These are phyloP conservation scores for Myotis pilosus DNA, from an alignment of 2,797 vertebrate genomes.

Conservation along the genomic window DNA sequence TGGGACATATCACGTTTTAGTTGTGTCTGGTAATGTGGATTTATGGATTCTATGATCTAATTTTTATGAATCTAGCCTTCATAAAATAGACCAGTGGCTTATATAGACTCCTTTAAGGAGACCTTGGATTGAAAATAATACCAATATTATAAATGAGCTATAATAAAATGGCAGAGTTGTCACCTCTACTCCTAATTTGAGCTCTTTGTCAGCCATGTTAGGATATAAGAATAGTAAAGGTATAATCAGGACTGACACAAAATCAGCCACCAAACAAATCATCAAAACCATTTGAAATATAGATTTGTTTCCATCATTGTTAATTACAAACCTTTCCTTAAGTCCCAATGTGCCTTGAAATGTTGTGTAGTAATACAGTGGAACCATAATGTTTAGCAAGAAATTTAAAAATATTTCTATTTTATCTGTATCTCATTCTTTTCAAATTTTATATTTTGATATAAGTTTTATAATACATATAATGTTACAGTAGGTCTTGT, in stretches of 20 bases:
- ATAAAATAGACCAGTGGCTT: neutral
- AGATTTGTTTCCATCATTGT: neutral
- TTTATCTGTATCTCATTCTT: neutral
- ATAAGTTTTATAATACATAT: neutral
- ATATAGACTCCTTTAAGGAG: constrained; percentile 3
- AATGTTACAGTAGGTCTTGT: neutral
- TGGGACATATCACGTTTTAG: neutral
- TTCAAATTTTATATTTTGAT: neutral
- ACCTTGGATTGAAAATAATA: constrained; percentile 20
- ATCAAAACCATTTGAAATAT: neutral
- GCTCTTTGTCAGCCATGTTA: neutral
- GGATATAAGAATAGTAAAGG: neutral
- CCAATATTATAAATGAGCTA: neutral
- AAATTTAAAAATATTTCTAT: neutral
- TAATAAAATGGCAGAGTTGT: neutral
- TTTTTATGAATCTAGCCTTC: constrained; percentile 46
- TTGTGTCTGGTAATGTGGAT: constrained; percentile 25
- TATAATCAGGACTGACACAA: neutral
- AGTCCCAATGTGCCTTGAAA: neutral
- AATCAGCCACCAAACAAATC: neutral
- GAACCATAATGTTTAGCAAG: neutral
- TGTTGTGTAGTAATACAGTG: neutral
- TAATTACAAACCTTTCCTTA: neutral
- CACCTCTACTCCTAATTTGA: neutral
- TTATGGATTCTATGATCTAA: constrained; percentile 32